Conservation (phyloP, 2,888 invertebrate species). For the Ypsolopha scabrella region DNA sequence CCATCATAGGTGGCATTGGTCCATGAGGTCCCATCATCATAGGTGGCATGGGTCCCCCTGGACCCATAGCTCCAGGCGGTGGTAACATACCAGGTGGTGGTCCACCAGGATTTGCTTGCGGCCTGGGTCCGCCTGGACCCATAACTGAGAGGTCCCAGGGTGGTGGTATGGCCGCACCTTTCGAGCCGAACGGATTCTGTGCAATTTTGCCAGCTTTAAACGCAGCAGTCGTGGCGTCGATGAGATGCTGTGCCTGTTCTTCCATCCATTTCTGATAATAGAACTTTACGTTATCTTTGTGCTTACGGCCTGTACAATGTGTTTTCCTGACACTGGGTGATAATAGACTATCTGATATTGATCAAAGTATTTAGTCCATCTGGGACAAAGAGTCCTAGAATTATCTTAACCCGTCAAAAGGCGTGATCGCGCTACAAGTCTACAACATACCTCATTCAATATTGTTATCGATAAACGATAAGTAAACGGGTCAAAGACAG, state of each 20-base stretch:
- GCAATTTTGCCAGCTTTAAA: slow-evolving; percentile 97
- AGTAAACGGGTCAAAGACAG: too few species aligned
- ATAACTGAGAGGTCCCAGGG: slow-evolving; percentile 75
- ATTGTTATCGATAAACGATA: too few species aligned
- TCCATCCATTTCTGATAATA: slow-evolving; percentile 99
- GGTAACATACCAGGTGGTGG: slow-evolving; percentile 74
- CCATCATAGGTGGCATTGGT: slow-evolving; percentile 83
- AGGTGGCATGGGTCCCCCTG: slow-evolving; percentile 79
- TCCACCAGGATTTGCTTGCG: slow-evolving; percentile 69
- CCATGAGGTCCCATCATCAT: slow-evolving; percentile 89
- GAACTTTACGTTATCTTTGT: slow-evolving; percentile 99
- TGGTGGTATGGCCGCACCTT: slow-evolving; percentile 87
- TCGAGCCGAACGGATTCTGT: slow-evolving; percentile 87
- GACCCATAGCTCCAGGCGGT: slow-evolving; percentile 67
- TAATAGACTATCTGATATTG: too few species aligned
- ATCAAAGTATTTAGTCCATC: too few species aligned
- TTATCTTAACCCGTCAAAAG: too few species aligned
- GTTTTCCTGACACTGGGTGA: slow-evolving; percentile 99
- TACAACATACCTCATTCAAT: too few species aligned
- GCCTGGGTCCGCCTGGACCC: slow-evolving; percentile 68
- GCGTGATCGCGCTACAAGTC: too few species aligned
- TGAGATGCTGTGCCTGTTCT: slow-evolving; percentile 98
- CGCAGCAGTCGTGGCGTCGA: slow-evolving; percentile 98
- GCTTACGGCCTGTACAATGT: slow-evolving; percentile 98
- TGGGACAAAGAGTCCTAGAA: too few species aligned